These are phyloP conservation scores for Calameuta idolon DNA, from an alignment of 2,888 invertebrate species.

Conservation along the genomic window DNA sequence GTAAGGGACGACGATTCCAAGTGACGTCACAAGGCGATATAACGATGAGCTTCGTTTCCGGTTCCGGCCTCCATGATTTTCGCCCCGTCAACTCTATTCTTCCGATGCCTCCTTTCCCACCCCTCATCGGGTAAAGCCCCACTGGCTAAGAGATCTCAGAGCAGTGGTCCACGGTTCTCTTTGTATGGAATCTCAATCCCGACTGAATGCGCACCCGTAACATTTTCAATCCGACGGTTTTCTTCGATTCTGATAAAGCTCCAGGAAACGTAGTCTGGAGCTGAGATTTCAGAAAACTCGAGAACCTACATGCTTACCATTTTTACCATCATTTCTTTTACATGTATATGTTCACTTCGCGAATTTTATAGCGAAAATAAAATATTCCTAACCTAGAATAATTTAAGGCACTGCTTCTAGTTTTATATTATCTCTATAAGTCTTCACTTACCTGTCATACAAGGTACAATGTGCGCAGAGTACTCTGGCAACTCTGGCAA, in stretches of 20 bases:
- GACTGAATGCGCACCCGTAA: constrained; percentile 10
- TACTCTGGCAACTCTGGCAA: background rate
- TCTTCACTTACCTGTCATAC: background rate
- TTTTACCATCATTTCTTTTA: background rate
- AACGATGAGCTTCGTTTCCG: constrained; percentile 58
- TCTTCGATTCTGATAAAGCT: constrained; percentile 3
- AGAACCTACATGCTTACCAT: background rate
- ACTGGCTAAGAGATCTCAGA: background rate
- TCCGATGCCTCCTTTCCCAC: constrained; percentile 22
- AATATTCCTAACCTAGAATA: background rate
- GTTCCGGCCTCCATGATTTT: constrained; percentile 57
- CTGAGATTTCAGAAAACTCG: background rate
- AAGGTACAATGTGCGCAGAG: background rate
- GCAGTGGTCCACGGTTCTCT: constrained; percentile 9
- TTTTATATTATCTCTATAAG: background rate
- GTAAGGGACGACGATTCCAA: constrained; percentile 9
- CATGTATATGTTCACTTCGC: background rate
- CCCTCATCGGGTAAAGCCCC: background rate
- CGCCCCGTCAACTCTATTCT: constrained; percentile 58
- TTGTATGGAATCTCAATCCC: constrained; percentile 12
- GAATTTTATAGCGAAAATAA: background rate
- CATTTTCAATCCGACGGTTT: constrained; percentile 5
- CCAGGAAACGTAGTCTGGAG: background rate
- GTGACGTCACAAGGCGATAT: constrained; percentile 43
- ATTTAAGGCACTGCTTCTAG: background rate